Percentiles rank a stretch among this genome's conserved stretches.
Conservation (phyloP, 92 coral and sea anemone genomes). For the Actinernus sp. region DNA sequence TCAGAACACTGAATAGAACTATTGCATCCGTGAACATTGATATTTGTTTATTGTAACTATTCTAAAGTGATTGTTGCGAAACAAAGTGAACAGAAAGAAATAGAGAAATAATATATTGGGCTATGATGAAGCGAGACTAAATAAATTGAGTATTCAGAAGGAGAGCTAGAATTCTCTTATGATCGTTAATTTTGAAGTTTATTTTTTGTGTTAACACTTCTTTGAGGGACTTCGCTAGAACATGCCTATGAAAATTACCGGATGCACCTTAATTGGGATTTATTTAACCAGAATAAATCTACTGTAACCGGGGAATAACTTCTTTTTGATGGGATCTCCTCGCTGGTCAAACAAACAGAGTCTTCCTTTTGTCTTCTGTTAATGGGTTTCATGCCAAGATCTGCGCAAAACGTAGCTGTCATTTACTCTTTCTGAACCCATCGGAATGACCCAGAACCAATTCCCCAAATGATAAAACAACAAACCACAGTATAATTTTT, state of each 20-base stretch:
- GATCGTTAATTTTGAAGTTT: neutral
- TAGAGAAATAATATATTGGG: no score
- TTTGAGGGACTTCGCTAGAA: conserved; percentile 15
- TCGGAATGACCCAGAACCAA: conserved; percentile 41
- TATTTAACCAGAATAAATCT: conserved; percentile 79
- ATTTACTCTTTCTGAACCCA: conserved; percentile 17
- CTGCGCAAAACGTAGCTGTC: conserved; percentile 15
- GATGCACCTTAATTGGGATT: conserved; percentile 79
- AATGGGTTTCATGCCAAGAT: conserved; percentile 56
- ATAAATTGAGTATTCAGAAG: neutral
- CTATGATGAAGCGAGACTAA: no score
- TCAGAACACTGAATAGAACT: neutral
- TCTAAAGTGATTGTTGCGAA: neutral
- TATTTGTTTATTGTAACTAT: neutral
- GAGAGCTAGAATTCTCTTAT: neutral
- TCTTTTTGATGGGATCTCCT: conserved; percentile 57
- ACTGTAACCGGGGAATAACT: conserved; percentile 63
- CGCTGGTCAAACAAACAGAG: conserved; percentile 77
- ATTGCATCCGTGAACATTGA: neutral
- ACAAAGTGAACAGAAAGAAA: no score
- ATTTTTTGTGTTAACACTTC: conserved; percentile 24
- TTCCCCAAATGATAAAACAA: neutral
- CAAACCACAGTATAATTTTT: neutral
- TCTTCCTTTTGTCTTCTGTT: conserved; percentile 51
- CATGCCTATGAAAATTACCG: conserved; percentile 55